Evolutionary conservation across 2,888 invertebrate genomes (phyloP), one percentile per base, ranked within the genome.

Genomic region (Oscheius myriophilus): DNA sequence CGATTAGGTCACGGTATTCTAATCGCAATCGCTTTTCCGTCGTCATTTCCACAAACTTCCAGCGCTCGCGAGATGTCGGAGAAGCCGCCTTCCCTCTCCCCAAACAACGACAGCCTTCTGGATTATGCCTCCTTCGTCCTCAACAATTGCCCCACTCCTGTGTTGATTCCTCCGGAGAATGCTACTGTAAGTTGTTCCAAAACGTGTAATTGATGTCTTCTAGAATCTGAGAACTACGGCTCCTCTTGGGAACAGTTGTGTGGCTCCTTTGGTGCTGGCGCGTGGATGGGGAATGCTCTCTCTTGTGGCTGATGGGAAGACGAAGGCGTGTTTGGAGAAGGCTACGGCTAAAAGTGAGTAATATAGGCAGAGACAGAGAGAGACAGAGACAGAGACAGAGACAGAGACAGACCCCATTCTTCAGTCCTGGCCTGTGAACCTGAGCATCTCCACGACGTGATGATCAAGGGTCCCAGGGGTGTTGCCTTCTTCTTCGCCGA

Each of bases 211-310:
- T 33, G 9, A 3, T 33, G 33, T 33, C 3, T 3, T 33, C 9
- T 33, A 33, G 33, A 33, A 33, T 33, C 33, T 33, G 33, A 33
- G 33, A 33, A 6, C 33, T 3, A 33, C 33, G 33, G 33, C 33
- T 33, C 33, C 33, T 33, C 33, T 33, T 6, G 61, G 49, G 7
- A 66, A 58, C 39, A 51, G 55, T 49, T 66, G 57, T 57, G 33
- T 66, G 16, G 43, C 66, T n/a, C 66, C 66, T 11, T 23, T 66
- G 23, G 49, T 39, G 4, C 49, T 51, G 25, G 11, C 39, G 18
- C 55, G 66, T 16, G 66, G 49, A 14, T 66, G 66, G 66, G 66
- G 49, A 1, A 46, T 66, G 12, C 66, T 66, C 14, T n/a, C 66
- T 1, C 39, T 66, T 6, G 45, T 53, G 58, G 55, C 57, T 7